Percentiles rank a stretch among this genome's conserved stretches.
Evolutionary conservation across 2,888 invertebrate genomes (phyloP).

Genomic region (Polydrusus pterygomalis): DNA sequence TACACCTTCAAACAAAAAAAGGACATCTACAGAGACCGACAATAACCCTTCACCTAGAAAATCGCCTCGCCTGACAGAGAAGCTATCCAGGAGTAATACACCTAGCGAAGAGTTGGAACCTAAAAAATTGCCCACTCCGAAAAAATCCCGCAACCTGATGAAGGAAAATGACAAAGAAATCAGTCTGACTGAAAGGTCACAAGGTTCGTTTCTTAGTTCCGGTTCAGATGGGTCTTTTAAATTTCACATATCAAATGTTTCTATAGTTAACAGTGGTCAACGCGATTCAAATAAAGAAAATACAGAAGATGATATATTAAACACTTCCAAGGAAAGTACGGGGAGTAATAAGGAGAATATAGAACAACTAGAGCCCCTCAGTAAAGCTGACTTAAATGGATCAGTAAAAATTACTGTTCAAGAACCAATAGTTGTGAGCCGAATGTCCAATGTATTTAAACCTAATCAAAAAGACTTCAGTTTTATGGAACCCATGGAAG

Average conservation of each 20-base stretch:
- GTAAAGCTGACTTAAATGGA: slow-evolving; percentile 7
- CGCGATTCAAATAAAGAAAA: slow-evolving; percentile 35
- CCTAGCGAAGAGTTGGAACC: background rate
- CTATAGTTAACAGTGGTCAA: slow-evolving; percentile 13
- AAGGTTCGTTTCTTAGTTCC: slow-evolving; percentile 33
- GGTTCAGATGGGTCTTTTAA: slow-evolving; percentile 57
- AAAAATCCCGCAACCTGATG: slow-evolving; percentile 3
- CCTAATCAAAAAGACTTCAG: slow-evolving; percentile 56
- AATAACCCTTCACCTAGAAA: slow-evolving; percentile 39
- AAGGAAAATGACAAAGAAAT: slow-evolving; percentile 10
- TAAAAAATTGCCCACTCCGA: background rate
- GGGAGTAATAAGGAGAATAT: slow-evolving; percentile 58
- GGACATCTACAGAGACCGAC: background rate
- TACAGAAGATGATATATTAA: slow-evolving; percentile 28
- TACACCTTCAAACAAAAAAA: background rate
- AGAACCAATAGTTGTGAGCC: slow-evolving; percentile 30
- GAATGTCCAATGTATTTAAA: slow-evolving; percentile 59
- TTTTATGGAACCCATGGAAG: slow-evolving; percentile 61
- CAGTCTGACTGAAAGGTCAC: slow-evolving; percentile 2
- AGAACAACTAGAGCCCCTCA: slow-evolving; percentile 14
- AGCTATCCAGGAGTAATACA: slow-evolving; percentile 9
- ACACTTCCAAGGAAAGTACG: slow-evolving; percentile 53
- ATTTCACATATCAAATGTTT: slow-evolving; percentile 49
- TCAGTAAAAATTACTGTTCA: slow-evolving; percentile 27
- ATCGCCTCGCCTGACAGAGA: slow-evolving; percentile 55